phyloP scores from a whole-genome alignment of 2,797 vertebrate species.

The Chelidonichthys spinosus region DNA sequence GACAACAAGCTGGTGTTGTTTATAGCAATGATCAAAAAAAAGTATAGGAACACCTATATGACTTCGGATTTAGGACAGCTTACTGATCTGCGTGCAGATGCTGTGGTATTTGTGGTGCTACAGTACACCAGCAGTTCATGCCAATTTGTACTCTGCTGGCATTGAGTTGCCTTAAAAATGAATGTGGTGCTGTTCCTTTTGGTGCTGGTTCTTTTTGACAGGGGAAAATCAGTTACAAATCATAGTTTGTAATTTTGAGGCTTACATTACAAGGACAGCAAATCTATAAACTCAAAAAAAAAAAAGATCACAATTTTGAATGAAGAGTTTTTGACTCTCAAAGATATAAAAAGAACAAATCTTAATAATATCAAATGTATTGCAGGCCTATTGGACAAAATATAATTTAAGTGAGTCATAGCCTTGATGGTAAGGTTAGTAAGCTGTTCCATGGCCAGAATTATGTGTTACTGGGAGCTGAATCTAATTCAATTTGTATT shows the following conservation, averaged over 20 bases:
- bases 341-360: neutral
- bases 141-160: too few species aligned
- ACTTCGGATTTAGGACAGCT: too few species aligned
- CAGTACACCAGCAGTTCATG: too few species aligned
- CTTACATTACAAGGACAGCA: neutral
- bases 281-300: neutral
- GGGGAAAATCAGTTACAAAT: too few species aligned
- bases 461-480: neutral
- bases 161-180: too few species aligned
- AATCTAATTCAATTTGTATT: neutral
- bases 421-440: neutral
- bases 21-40: neutral
- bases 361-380: neutral
- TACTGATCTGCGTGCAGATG: too few species aligned
- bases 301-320: neutral
- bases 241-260: neutral
- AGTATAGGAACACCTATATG: neutral
- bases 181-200: too few species aligned
- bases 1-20: neutral
- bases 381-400: neutral
- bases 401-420: neutral
- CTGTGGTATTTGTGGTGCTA: too few species aligned
- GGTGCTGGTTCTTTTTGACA: too few species aligned
- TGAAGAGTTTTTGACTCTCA: neutral
- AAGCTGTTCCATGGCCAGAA: neutral